phyloP scores from a whole-genome alignment of 2,113 vertebrate genomes.

The Microcebus griseorufus region DNA sequence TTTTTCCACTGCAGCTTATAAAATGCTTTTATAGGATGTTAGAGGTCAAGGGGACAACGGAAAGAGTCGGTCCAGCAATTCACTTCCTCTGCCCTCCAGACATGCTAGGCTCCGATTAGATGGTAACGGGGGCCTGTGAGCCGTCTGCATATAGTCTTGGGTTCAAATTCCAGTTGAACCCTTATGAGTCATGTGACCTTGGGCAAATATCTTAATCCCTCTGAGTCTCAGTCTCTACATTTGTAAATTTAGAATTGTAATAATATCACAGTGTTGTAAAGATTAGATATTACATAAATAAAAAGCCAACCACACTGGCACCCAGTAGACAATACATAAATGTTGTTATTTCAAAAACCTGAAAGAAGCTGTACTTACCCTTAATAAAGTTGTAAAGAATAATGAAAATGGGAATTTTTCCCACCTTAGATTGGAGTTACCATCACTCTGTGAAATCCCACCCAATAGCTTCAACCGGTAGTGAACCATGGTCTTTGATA shows the following conservation, averaged over 20 bases:
- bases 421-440: background rate
- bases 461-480: background rate
- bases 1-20: background rate
- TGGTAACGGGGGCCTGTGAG: background rate
- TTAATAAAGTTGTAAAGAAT: background rate
- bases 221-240: background rate
- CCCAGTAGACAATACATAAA: background rate
- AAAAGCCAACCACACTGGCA: background rate
- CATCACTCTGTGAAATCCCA: background rate
- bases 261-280: background rate
- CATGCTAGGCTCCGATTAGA: background rate
- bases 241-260: constrained; percentile 1
- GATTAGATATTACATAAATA: background rate
- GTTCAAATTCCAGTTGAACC: background rate
- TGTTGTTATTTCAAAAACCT: constrained; percentile 5
- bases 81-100: background rate
- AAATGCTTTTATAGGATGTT: constrained; percentile 36
- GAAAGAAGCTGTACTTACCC: background rate
- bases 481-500: background rate
- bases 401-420: background rate
- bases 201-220: background rate
- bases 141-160: background rate
- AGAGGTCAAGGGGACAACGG: constrained; percentile 6
- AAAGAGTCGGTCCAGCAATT: background rate
- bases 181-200: background rate